Evolutionary conservation across 2,113 vertebrate genomes (phyloP), one percentile per base, ranked within the genome.

Genomic region (Podarcis muralis): DNA sequence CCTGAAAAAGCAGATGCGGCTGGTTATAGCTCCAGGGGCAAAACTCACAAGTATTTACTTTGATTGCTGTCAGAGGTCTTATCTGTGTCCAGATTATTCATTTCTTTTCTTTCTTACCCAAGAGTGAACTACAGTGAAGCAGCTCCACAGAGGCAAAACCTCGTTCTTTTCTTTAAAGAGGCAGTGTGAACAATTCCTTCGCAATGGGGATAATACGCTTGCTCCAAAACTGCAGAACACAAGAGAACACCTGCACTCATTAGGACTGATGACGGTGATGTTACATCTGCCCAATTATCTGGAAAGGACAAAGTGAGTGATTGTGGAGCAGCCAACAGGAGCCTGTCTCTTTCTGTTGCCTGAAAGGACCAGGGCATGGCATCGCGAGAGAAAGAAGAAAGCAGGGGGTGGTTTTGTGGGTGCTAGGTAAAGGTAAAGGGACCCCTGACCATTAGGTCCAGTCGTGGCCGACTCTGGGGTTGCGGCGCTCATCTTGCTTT

Each of bases 11-110:
- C 87, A 86, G 77, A 93, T 80, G 35, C 2, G 79, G 57, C 40
- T 86, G 23, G 23, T 69, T 93, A 79, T 72, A 86, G 81, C 89
- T 87, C 68, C 77, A 69, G 77, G 90, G 81, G 71, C 40, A 89
- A 82, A 91, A 93, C 79, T 43, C 22, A 66, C 30, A 74, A 82
- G 72, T 22, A 71, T 40, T 90, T 90, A 35, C 1, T 74, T 82
- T 68, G 81, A 89, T 88, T 86, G 53, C 25, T 92, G 87, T 71
- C 93, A 91, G 88, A 95, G 91, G 81, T 90, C 80, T 92, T 84
- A 79, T 84, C 40, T 27, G 18, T 5, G 89, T 79, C 85, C 91
- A 76, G 80, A 71, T 81, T 88, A 93, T 81, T 76, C 81, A 86
- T 84, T 72, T 77, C 37, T 87, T 84, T 68, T 88, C 74, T 77